Percentiles rank a stretch among this genome's conserved stretches.
These are phyloP conservation scores for Catamblyrhynchus diadema DNA, from an alignment of 2,797 vertebrate species.

Conservation along the genomic window DNA sequence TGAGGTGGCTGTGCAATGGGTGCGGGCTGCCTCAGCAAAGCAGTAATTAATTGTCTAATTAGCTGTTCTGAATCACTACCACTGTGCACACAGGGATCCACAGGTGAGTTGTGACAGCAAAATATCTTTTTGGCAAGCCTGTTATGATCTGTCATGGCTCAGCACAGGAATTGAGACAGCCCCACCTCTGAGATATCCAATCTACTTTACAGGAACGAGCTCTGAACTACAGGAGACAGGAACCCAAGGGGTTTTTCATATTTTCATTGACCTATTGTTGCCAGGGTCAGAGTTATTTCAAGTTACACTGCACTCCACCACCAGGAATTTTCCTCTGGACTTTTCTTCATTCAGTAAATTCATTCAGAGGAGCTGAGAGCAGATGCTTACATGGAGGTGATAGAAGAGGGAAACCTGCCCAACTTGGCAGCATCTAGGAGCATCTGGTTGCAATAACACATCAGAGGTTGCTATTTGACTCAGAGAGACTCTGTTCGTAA, in stretches of 20 bases:
- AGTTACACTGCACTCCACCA: neutral
- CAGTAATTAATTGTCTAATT: neutral
- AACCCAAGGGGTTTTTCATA: neutral
- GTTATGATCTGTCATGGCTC: neutral
- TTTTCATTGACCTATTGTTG: neutral
- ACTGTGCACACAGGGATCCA: neutral
- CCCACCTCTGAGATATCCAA: neutral
- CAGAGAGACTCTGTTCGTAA: neutral
- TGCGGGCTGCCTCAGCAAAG: neutral
- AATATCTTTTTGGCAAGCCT: neutral
- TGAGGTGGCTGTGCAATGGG: neutral
- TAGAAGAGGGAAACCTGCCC: neutral
- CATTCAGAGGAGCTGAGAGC: neutral
- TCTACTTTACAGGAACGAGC: neutral
- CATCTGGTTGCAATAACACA: conserved; percentile 24
- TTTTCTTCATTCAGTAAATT: neutral
- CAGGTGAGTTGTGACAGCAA: neutral
- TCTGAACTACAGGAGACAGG: neutral
- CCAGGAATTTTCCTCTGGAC: neutral
- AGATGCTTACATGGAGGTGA: neutral
- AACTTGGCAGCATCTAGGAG: neutral
- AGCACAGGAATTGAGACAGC: neutral
- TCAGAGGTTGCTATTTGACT: neutral
- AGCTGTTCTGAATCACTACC: neutral
- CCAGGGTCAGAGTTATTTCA: neutral